These are phyloP conservation scores for Drosophila macrospina DNA, from an alignment of 2,888 invertebrate species.

Conservation along the genomic window DNA sequence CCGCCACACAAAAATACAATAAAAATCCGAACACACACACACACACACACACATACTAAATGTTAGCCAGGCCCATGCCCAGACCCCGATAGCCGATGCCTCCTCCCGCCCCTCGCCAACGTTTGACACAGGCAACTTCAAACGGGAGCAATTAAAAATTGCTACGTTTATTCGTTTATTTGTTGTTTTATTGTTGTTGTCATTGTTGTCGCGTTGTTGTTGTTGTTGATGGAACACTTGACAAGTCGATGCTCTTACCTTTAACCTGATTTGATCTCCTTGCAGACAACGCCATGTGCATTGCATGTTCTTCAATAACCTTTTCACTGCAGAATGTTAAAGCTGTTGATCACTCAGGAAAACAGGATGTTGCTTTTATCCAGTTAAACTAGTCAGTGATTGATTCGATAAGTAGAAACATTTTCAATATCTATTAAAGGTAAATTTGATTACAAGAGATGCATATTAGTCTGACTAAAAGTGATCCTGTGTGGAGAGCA, in stretches of 20 bases:
- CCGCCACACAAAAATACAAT: constrained; percentile 66
- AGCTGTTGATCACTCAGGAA: neutral
- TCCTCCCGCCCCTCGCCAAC: constrained; percentile 40
- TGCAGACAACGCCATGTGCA: neutral
- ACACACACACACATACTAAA: constrained; percentile 28
- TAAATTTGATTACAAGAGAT: too few species aligned
- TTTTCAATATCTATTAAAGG: too few species aligned
- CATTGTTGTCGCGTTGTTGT: constrained; percentile 15
- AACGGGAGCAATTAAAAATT: constrained; percentile 75
- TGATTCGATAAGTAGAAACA: too few species aligned
- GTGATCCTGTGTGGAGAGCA: too few species aligned
- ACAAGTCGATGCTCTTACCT: constrained; percentile 30
- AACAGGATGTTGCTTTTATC: too few species aligned
- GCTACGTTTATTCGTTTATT: constrained; percentile 48
- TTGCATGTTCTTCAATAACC: neutral
- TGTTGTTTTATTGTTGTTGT: constrained; percentile 22
- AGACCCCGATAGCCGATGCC: constrained; percentile 38
- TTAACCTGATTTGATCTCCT: constrained; percentile 16
- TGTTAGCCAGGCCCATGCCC: constrained; percentile 47
- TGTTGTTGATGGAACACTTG: constrained; percentile 40
- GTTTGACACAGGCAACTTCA: constrained; percentile 51
- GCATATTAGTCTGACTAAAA: too few species aligned
- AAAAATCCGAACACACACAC: constrained; percentile 51
- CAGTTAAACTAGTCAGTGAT: too few species aligned
- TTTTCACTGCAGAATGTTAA: neutral